Evolutionary conservation across 2,113 vertebrate genomes (phyloP).

Genomic region (Triplophysa rosa): DNA sequence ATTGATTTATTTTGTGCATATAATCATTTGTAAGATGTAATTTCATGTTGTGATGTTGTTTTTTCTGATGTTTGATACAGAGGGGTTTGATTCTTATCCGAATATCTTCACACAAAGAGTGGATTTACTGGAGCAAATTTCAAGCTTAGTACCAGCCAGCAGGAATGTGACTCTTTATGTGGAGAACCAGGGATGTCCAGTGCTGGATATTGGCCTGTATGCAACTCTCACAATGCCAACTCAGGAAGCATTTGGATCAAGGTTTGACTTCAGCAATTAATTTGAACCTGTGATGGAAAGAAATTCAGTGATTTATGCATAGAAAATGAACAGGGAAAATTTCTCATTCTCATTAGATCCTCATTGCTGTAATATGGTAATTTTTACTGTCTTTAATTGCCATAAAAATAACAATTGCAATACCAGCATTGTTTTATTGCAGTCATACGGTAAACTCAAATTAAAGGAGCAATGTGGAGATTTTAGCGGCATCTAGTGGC

Average conservation of each 20-base stretch:
- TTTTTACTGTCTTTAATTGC: too few relatives aligned
- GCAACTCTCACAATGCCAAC: constrained; percentile 72
- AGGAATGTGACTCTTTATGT: constrained; percentile 69
- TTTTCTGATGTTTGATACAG: constrained; percentile 53
- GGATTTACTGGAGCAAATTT: constrained; percentile 74
- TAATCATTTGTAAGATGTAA: neutral
- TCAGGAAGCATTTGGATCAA: constrained; percentile 70
- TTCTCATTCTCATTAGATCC: too few relatives aligned
- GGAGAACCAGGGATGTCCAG: constrained; percentile 65
- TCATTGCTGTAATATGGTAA: too few relatives aligned
- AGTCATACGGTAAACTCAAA: too few relatives aligned
- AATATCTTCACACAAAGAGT: constrained; percentile 56
- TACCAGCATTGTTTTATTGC: too few relatives aligned
- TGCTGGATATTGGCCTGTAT: constrained; percentile 72
- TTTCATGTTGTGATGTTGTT: neutral
- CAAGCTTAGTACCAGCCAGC: constrained; percentile 44
- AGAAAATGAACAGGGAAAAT: too few relatives aligned
- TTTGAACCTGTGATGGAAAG: too few relatives aligned
- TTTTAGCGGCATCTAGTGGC: too few relatives aligned
- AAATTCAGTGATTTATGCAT: too few relatives aligned
- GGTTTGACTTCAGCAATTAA: constrained; percentile 58
- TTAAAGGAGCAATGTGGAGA: too few relatives aligned
- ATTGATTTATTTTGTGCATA: neutral
- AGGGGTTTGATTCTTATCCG: constrained; percentile 69
- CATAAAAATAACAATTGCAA: too few relatives aligned